These are phyloP conservation scores for Danio jaintianensis DNA, from an alignment of 2,797 vertebrate species.

Conservation along the genomic window DNA sequence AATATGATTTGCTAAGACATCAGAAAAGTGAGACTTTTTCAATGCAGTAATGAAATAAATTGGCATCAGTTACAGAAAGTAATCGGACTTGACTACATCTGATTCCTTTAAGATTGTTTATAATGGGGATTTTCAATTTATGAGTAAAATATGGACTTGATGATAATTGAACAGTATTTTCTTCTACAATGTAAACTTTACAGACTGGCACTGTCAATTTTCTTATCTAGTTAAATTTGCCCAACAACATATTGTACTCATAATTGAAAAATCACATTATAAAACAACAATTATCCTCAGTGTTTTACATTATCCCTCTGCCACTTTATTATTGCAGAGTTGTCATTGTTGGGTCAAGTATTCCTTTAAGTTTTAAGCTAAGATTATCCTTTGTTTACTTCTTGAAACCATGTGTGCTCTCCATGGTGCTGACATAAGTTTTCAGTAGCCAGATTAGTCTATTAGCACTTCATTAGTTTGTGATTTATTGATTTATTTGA, in stretches of 20 bases:
- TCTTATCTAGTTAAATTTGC: too few species aligned
- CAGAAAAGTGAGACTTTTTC: neutral
- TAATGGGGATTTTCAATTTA: too few species aligned
- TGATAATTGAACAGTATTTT: too few species aligned
- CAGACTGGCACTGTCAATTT: too few species aligned
- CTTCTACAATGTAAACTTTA: too few species aligned
- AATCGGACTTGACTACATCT: neutral
- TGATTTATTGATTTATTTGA: neutral
- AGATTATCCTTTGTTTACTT: neutral
- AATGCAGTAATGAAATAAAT: neutral
- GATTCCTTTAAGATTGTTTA: neutral
- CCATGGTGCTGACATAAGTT: slow-evolving; percentile 67
- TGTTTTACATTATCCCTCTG: too few species aligned
- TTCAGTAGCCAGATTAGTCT: neutral
- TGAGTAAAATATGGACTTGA: too few species aligned
- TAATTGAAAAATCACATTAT: too few species aligned
- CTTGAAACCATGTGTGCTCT: slow-evolving; percentile 57
- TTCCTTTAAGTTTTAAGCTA: neutral
- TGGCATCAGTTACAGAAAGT: neutral
- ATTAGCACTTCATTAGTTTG: too few species aligned
- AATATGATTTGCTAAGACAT: neutral
- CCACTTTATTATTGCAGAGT: neutral
- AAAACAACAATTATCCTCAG: too few species aligned
- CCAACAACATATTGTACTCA: too few species aligned
- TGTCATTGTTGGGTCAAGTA: neutral